Base-by-base conservation (phyloP, 92 coral and sea anemone species). In the Palythoa heliodiscus region DNA sequence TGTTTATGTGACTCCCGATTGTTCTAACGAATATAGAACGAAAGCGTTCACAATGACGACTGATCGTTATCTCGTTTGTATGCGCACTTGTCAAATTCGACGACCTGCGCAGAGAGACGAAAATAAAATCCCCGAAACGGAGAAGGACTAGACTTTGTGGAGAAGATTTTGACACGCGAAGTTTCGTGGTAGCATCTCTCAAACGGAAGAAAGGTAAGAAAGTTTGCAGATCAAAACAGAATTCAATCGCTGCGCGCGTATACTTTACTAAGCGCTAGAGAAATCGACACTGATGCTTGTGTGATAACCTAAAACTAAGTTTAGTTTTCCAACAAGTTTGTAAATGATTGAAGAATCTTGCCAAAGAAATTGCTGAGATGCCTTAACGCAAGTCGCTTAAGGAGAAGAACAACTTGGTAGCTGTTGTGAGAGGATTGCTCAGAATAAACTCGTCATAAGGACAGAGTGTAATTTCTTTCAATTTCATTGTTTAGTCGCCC, bases 71-170 rank as follows among this genome's bases (percentile, higher is more conserved):
- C 82, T 55, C 82, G 29, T 39, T 77, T 57, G 82, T 77, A 58
- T 77, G 82, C 82, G 82, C 82, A 77, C 82, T 77, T 77, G 70
- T 17, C 47, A 55, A 54, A 54, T 77, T 37, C 69, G 70, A 77
- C 16, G 82, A 77, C 82, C 70, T 77, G 82, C 82, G 82, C 82
- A 77, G 82, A 77, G 53, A 77, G 82, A 57, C 70, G 68, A 77
- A 77, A 55, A 43, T 78, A 77, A 77, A 77, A 77, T 77, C 82
- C 7, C 24, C 68, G 82, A 77, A 77, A 77, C 82, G 50, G 69
- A 77, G 82, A 29, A 77, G 69, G 70, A 29, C n/a, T 22, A 35
- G 66, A 60, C 82, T 77, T 54, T 39, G 82, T 77, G 82, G 68
- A 77, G 52, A 77, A 77, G 70, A 76, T 77, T 77, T 60, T 77